Evolutionary conservation across 2,888 invertebrate genomes (phyloP), one percentile per base, ranked within the genome.

Genomic region (Halocaridina rubra): DNA sequence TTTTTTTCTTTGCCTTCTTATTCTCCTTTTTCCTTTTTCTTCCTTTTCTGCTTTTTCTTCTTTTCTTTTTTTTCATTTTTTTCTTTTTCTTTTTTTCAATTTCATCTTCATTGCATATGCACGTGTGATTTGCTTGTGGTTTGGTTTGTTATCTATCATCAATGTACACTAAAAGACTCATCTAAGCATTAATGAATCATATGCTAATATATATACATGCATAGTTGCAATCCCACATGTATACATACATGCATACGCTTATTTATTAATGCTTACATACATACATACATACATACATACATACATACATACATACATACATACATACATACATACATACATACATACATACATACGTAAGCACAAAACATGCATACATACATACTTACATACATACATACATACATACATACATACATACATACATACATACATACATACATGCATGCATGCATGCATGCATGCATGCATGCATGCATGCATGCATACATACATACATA

Each of bases 331-430:
- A 32, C 13, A 61, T 32, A 24, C 16, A 27, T 33, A 22, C 24
- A 27, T 78, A n/a, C 67, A 33, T 13, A 16, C 8, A 30, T 67
- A 64, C 10, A 57, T 27, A 75, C 27, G 32, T 22, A 0, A 22
- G 13, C 4, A 46, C 5, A 24, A 19, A 13, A 71, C 3, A 27
- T 69, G 16, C 3, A 4, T 2, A 27, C 30, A 27, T 69, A 27
- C n/a, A 69, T 69, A 69, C 30, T 5, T 24, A 69, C 8, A 3
- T 69, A 69, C 4, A 8, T 30, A 75, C 46, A 79, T 79, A 67
- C 24, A 78, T 33, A 78, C 39, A 78, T 67, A 76, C 27, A 46
- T 76, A 53, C 24, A 76, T 76, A 76, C 57, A 76, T 76, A 76
- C 24, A 76, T 76, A 76, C 8, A 76, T 76, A 76, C 57, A 76